These are phyloP conservation scores for Drosophila buzzatii DNA, from an alignment of 2,888 invertebrate genomes.

Conservation along the genomic window DNA sequence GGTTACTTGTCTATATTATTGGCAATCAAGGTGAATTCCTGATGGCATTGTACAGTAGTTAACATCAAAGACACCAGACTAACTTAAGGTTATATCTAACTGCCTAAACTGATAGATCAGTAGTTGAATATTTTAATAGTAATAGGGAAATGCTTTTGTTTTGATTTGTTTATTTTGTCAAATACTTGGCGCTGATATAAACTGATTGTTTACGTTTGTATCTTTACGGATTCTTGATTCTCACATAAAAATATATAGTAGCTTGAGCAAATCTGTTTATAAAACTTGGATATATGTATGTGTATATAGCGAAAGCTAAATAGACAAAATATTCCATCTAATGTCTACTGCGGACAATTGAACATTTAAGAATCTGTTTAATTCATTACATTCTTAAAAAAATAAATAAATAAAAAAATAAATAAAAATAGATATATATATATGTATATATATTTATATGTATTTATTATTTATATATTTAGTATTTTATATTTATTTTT, in stretches of 20 bases:
- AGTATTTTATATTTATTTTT: too few relatives aligned
- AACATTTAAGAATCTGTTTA: background rate
- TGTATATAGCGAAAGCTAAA: background rate
- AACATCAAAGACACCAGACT: background rate
- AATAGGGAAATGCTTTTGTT: background rate
- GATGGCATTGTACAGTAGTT: background rate
- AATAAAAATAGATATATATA: too few relatives aligned
- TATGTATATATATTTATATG: too few relatives aligned
- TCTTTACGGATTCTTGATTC: background rate
- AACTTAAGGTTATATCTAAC: background rate
- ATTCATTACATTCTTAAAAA: background rate
- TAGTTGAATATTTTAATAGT: background rate
- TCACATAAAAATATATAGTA: background rate
- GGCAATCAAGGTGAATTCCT: background rate
- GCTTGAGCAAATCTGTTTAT: background rate
- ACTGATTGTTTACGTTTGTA: background rate
- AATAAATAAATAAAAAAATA: too few relatives aligned
- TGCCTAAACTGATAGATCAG: background rate
- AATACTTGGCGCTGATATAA: background rate
- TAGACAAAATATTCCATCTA: background rate
- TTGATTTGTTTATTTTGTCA: conserved; percentile 7
- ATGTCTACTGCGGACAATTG: background rate
- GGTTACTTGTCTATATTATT: background rate
- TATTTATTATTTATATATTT: background rate
- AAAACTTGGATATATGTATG: background rate